A percentile compares a stretch with the other conserved stretches of the same genome.
Conservation (phyloP, 2,797 vertebrate genomes). For the Micromesistius poutassou region DNA sequence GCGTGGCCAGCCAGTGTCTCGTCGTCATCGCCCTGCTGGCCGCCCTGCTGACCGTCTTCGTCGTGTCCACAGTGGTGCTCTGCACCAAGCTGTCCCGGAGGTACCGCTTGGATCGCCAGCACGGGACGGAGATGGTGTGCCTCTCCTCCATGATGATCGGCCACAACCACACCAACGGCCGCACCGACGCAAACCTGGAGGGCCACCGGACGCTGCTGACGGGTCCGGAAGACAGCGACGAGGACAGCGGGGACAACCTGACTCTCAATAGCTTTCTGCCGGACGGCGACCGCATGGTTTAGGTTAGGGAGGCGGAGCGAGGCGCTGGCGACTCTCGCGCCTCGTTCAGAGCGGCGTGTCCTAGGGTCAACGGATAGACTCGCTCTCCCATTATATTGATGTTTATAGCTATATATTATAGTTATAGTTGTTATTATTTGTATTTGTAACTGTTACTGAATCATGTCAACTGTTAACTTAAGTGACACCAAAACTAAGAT, state of each 20-base stretch:
- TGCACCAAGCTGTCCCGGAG: slow-evolving; percentile 66
- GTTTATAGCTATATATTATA: too few relatives aligned
- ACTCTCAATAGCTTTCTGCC: slow-evolving; percentile 90
- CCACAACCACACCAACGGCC: slow-evolving; percentile 44
- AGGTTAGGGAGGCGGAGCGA: neutral
- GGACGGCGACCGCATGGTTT: slow-evolving; percentile 47
- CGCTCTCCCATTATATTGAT: neutral
- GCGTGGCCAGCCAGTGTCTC: slow-evolving; percentile 69
- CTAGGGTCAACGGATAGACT: too few relatives aligned
- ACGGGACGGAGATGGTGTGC: slow-evolving; percentile 82
- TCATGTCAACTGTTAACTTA: neutral
- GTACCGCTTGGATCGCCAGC: slow-evolving; percentile 37
- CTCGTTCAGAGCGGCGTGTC: neutral
- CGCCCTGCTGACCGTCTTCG: slow-evolving; percentile 75
- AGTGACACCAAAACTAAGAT: neutral
- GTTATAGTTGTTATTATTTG: neutral
- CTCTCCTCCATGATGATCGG: slow-evolving; percentile 84
- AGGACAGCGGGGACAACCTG: slow-evolving; percentile 74
- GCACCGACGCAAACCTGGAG: slow-evolving; percentile 28
- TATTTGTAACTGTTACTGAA: neutral
- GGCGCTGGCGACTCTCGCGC: too few relatives aligned
- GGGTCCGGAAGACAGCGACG: slow-evolving; percentile 36
- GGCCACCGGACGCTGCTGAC: slow-evolving; percentile 44
- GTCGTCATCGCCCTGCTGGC: slow-evolving; percentile 77
- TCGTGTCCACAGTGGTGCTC: slow-evolving; percentile 76